A percentile compares a stretch with the other conserved stretches of the same genome.
Evolutionary conservation across 2,113 vertebrate species (phyloP).

Genomic region (Megaptera novaeangliae): DNA sequence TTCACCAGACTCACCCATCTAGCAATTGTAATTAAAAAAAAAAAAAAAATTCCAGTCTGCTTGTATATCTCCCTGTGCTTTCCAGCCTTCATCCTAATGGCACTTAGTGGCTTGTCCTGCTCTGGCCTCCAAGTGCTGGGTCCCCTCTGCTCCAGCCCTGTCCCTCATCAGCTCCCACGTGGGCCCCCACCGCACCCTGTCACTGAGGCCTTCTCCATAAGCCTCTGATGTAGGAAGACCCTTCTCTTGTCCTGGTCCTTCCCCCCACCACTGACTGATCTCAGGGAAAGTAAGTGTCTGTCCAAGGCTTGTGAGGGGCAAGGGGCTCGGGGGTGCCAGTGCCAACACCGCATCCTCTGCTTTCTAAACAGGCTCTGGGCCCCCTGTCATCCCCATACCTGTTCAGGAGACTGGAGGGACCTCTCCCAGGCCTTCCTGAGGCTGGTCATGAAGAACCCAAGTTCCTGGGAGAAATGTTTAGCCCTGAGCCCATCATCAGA

Average conservation of each 20-base stretch:
- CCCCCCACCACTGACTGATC: too few species aligned
- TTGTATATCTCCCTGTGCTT: background rate
- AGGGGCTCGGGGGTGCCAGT: fast-evolving
- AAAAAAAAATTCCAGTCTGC: background rate
- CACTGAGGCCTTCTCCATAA: background rate
- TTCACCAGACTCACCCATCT: background rate
- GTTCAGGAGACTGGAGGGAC: background rate
- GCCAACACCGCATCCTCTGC: background rate
- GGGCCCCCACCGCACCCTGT: background rate
- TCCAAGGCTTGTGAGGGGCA: background rate
- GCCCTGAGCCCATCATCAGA: background rate
- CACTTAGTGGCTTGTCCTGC: background rate
- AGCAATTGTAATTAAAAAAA: background rate
- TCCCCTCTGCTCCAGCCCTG: background rate
- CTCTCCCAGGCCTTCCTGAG: background rate
- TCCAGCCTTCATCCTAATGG: background rate
- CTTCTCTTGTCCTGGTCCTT: background rate
- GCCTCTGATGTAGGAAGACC: background rate
- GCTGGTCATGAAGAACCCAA: background rate
- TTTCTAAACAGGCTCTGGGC: background rate
- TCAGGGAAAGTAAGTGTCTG: background rate
- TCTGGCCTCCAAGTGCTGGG: background rate
- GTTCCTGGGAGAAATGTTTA: background rate
- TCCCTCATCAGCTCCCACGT: fast-evolving
- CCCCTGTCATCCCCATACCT: fast-evolving